Conservation (phyloP, 2,113 vertebrate species). For the Lontra canadensis region DNA sequence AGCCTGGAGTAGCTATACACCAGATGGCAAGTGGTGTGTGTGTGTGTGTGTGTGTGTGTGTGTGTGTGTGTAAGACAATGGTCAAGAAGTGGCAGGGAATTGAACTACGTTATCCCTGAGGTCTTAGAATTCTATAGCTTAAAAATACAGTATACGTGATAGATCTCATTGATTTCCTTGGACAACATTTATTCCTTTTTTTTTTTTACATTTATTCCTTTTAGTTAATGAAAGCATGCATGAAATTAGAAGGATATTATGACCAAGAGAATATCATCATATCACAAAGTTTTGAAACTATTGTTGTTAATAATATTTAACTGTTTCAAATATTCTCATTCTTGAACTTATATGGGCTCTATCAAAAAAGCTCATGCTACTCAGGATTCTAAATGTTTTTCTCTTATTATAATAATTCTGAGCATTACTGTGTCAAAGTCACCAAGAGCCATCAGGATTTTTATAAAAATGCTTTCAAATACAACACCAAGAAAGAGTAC, state of each 20-base stretch:
- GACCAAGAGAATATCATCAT: neutral
- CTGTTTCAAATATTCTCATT: slow-evolving; percentile 1
- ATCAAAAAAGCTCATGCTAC: neutral
- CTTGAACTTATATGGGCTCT: neutral
- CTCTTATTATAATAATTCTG: neutral
- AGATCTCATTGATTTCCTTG: neutral
- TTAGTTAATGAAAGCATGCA: neutral
- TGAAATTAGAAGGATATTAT: neutral
- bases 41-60: neutral
- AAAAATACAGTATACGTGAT: neutral
- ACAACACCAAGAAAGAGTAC: neutral
- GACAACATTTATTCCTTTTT: neutral
- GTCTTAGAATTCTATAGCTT: neutral
- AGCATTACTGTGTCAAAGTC: neutral
- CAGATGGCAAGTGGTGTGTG: neutral
- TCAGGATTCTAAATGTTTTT: neutral
- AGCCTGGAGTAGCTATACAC: neutral
- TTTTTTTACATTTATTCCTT: neutral
- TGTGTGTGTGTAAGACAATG: neutral
- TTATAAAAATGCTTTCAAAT: neutral
- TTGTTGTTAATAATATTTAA: neutral
- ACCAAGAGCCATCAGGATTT: neutral
- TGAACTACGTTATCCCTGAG: neutral
- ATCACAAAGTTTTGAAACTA: neutral
- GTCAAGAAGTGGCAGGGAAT: neutral